Conservation (phyloP, 2,888 invertebrate species). For the Hymenopus coronatus region DNA sequence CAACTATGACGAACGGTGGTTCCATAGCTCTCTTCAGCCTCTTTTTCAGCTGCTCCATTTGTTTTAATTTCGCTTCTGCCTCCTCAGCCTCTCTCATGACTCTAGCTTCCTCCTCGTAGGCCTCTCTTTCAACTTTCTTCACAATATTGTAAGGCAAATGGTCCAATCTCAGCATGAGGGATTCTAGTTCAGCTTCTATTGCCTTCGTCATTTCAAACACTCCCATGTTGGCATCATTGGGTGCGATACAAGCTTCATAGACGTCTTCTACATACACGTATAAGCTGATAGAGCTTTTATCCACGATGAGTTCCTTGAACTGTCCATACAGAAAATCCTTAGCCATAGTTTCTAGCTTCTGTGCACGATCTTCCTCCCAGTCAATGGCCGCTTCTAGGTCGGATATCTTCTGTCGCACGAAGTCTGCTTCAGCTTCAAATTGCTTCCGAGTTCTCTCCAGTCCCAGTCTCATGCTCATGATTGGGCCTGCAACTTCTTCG, state of each 20-base stretch:
- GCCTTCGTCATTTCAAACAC: constrained; percentile 56
- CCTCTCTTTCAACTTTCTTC: constrained; percentile 52
- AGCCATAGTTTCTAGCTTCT: constrained; percentile 46
- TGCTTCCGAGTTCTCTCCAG: neutral
- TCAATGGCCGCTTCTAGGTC: constrained; percentile 41
- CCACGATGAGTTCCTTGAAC: constrained; percentile 57
- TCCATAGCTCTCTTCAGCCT: constrained; percentile 50
- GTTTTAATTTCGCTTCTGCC: constrained; percentile 57
- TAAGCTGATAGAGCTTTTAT: constrained; percentile 56
- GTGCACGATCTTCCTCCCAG: constrained; percentile 42
- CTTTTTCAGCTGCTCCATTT: constrained; percentile 51
- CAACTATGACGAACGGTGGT: constrained; percentile 39
- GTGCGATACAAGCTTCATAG: constrained; percentile 57
- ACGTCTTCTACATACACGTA: constrained; percentile 61
- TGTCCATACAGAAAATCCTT: constrained; percentile 27
- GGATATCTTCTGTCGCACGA: constrained; percentile 45
- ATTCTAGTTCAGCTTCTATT: constrained; percentile 56
- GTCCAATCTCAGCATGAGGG: constrained; percentile 53
- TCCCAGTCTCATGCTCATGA: constrained; percentile 48
- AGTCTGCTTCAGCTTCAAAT: constrained; percentile 41
- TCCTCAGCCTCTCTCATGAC: constrained; percentile 54
- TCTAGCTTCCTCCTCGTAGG: constrained; percentile 51
- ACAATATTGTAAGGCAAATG: constrained; percentile 55
- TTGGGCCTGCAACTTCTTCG: constrained; percentile 55
- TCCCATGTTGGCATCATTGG: constrained; percentile 57